Conservation (phyloP, 2,797 vertebrate species). For the Chaenodraco wilsoni region DNA sequence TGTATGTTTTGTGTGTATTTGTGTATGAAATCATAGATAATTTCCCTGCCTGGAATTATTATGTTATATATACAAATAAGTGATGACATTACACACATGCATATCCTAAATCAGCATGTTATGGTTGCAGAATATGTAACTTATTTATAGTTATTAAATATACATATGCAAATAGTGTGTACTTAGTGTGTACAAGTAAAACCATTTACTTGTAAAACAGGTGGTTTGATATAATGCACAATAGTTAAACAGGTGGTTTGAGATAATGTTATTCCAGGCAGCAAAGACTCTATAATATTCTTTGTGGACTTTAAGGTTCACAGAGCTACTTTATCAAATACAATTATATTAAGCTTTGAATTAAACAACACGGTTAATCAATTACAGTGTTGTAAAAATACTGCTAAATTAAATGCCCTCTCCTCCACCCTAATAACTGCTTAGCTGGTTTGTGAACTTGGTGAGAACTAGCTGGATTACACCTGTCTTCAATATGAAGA, state of each 20-base stretch:
- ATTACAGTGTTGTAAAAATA: background rate
- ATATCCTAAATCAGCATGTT: background rate
- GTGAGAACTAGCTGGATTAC: background rate
- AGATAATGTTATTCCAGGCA: background rate
- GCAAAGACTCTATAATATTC: too few species aligned
- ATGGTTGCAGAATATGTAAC: background rate
- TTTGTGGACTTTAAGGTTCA: constrained; percentile 6
- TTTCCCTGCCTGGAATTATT: too few species aligned
- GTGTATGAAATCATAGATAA: too few species aligned
- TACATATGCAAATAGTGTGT: background rate
- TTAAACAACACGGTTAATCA: background rate
- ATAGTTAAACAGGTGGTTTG: background rate
- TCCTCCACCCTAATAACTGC: background rate
- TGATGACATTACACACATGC: background rate
- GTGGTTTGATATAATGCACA: background rate
- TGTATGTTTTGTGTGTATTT: too few species aligned
- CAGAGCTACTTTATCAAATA: background rate
- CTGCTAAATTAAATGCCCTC: background rate
- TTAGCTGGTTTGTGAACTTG: background rate
- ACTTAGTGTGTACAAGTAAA: too few species aligned
- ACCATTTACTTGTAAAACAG: background rate
- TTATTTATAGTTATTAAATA: background rate
- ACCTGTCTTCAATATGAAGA: background rate
- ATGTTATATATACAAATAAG: too few species aligned
- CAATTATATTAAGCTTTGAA: background rate